Conservation (phyloP, 2,113 vertebrate species). For the Otis tarda region DNA sequence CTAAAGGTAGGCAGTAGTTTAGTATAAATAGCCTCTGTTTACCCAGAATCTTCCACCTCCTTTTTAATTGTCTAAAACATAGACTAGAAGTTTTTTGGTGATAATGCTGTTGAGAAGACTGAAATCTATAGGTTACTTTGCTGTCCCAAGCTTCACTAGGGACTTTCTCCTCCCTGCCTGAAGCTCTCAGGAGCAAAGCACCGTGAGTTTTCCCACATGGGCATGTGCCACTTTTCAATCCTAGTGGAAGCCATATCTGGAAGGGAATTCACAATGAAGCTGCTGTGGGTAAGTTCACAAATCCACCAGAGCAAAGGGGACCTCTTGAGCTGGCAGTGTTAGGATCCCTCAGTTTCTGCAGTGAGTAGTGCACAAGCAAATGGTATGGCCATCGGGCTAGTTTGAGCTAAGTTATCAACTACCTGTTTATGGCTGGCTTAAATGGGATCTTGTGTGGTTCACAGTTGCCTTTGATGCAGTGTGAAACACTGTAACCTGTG, state of each 20-base stretch:
- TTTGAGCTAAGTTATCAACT: not conserved
- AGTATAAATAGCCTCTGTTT: not conserved
- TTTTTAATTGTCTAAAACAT: not conserved
- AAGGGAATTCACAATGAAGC: not conserved
- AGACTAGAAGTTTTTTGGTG: not conserved
- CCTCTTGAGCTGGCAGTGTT: not conserved
- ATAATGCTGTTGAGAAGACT: not conserved
- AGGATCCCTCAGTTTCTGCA: not conserved
- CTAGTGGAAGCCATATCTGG: not conserved
- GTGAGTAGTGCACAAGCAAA: not conserved
- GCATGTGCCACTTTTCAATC: not conserved
- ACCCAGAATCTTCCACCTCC: not conserved
- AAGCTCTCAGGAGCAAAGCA: not conserved
- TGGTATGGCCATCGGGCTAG: not conserved
- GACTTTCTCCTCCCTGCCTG: not conserved
- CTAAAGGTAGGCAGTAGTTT: conserved; percentile 84
- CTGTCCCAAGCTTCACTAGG: not conserved
- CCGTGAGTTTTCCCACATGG: not conserved
- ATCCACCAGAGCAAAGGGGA: not conserved
- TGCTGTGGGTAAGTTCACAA: not conserved
- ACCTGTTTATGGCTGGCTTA: not conserved
- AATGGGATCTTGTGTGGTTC: not conserved
- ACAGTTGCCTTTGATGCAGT: not conserved
- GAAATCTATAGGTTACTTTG: not conserved
- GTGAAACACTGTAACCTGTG: not conserved